Evolutionary conservation across 2,888 invertebrate species (phyloP).

Genomic region (Melinaea marsaeus): DNA sequence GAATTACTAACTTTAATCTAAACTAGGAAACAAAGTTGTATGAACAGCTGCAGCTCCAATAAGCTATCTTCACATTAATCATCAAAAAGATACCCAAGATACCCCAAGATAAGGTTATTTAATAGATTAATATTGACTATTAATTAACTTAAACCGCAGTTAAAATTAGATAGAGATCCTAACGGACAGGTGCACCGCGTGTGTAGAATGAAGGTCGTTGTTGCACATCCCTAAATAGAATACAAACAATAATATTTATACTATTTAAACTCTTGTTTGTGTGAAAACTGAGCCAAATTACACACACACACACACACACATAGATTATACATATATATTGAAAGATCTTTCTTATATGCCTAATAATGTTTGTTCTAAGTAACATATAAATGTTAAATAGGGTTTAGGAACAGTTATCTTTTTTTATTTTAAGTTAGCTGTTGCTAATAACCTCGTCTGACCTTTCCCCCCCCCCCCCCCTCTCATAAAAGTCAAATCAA

Average conservation of each 20-base stretch:
- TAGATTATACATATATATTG: background rate
- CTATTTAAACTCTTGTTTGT: background rate
- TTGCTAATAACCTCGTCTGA: too few species aligned
- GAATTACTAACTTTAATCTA: too few species aligned
- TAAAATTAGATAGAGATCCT: slow-evolving; percentile 1
- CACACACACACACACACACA: background rate
- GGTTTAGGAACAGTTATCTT: too few species aligned
- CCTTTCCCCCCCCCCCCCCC: too few species aligned
- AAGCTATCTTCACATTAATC: too few species aligned
- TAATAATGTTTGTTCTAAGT: too few species aligned
- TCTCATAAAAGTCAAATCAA: too few species aligned
- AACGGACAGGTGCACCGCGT: slow-evolving; percentile 14
- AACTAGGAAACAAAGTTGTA: too few species aligned
- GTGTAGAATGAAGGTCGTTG: slow-evolving; percentile 11
- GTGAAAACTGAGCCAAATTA: background rate
- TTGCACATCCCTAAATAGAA: slow-evolving; percentile 10
- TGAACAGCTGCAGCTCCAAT: too few species aligned
- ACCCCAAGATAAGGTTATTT: background rate
- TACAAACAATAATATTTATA: slow-evolving; percentile 5
- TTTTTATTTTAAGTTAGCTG: too few species aligned
- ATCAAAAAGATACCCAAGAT: background rate
- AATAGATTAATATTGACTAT: background rate
- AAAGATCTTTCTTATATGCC: too few species aligned
- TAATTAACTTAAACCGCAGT: background rate
- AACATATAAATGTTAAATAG: too few species aligned